These are phyloP conservation scores for Bombus pascuorum DNA, from an alignment of 1,140 invertebrate genomes.

Conservation along the genomic window DNA sequence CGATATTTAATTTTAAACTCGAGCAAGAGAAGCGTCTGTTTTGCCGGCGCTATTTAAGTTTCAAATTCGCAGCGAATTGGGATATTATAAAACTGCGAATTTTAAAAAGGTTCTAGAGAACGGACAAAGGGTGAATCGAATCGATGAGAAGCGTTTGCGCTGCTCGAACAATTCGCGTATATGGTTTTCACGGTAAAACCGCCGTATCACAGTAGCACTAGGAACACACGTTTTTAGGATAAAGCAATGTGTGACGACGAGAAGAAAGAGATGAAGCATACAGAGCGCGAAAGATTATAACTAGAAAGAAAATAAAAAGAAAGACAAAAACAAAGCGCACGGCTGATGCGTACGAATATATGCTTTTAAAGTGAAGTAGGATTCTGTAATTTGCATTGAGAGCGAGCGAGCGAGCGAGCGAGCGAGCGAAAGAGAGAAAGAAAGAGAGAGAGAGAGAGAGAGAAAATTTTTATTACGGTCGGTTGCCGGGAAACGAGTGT, in stretches of 20 bases:
- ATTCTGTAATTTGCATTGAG: slow-evolving; percentile 54
- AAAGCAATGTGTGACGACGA: slow-evolving; percentile 2
- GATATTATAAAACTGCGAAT: too few relatives aligned
- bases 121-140: not conserved
- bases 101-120: not conserved
- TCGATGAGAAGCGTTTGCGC: not conserved
- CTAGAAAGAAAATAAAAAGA: not conserved
- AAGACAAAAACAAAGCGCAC: not conserved
- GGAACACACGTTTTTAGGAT: slow-evolving; percentile 59
- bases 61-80: not conserved
- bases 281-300: slow-evolving; percentile 5
- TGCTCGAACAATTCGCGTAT: slow-evolving; percentile 46
- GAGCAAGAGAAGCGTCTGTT: not conserved
- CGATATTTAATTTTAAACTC: not conserved
- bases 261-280: not conserved
- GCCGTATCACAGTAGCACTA: slow-evolving; percentile 64
- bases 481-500: slow-evolving; percentile 45
- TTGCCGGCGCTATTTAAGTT: not conserved
- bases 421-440: not conserved
- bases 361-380: slow-evolving; percentile 61
- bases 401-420: slow-evolving; percentile 1
- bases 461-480: slow-evolving; percentile 47
- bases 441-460: not conserved
- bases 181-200: slow-evolving; percentile 53
- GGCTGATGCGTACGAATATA: slow-evolving; percentile 43